phyloP scores from a whole-genome alignment of 2,113 vertebrate species.

The Microtus pennsylvanicus region DNA sequence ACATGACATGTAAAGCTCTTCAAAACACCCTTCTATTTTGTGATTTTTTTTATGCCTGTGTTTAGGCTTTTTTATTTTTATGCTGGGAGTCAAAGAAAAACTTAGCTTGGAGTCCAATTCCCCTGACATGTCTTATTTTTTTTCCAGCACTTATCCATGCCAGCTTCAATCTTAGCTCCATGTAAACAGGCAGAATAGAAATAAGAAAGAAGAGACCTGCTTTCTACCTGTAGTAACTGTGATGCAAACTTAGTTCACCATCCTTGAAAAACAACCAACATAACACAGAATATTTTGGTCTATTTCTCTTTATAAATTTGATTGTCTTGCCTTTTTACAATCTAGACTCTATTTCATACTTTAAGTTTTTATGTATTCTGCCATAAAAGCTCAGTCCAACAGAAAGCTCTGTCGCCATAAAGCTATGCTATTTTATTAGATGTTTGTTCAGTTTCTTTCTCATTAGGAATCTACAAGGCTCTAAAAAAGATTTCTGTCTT shows the following conservation, averaged over 20 bases:
- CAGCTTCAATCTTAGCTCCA: background rate
- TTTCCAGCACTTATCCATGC: background rate
- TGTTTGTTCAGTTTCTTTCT: background rate
- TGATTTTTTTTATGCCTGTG: background rate
- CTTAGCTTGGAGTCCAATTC: background rate
- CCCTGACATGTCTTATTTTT: background rate
- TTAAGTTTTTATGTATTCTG: background rate
- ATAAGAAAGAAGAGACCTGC: background rate
- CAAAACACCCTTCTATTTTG: background rate
- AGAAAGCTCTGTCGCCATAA: background rate
- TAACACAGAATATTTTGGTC: background rate
- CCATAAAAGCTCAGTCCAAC: background rate
- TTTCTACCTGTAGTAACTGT: background rate
- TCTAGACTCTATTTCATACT: conserved; percentile 10
- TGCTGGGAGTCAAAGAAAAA: background rate
- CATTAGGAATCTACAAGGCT: conserved; percentile 6
- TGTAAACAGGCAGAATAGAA: background rate
- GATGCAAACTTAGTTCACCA: background rate
- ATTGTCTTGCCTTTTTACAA: background rate
- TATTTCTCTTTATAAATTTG: background rate
- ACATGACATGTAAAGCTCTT: background rate
- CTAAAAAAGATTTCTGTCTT: conserved; percentile 5
- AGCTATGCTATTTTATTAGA: background rate
- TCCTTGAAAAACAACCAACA: background rate
- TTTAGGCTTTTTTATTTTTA: background rate